These are phyloP conservation scores for Digitonthophagus gazella DNA, from an alignment of 2,888 invertebrate genomes.

Conservation along the genomic window DNA sequence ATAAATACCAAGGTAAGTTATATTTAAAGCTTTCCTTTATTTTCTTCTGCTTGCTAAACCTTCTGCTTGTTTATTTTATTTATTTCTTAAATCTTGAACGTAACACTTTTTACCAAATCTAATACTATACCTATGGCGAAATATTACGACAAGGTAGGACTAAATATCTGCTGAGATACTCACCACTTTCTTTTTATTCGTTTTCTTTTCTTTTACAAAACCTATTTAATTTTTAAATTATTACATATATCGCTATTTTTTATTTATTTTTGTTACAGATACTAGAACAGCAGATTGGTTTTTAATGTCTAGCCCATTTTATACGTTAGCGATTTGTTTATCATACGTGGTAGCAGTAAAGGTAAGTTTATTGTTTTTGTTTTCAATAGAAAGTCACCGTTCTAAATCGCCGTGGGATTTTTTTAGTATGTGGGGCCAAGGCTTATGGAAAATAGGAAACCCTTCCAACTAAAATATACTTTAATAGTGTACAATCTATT, in stretches of 20 bases:
- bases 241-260: not conserved
- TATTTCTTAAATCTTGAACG: not conserved
- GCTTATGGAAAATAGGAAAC: conserved; percentile 89
- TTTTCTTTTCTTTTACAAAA: conserved; percentile 18
- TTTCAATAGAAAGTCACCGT: not conserved
- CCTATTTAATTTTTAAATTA: conserved; percentile 18
- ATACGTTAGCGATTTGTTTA: conserved; percentile 86
- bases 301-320: conserved; percentile 91
- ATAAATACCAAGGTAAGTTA: conserved; percentile 80
- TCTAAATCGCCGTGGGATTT: conserved; percentile 25
- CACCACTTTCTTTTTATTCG: conserved; percentile 9
- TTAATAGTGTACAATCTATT: conserved; percentile 66
- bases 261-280: conserved; percentile 62
- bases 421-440: conserved; percentile 79
- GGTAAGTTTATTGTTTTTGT: conserved; percentile 49
- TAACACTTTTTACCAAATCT: not conserved
- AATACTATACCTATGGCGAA: too few species aligned
- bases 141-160: not conserved
- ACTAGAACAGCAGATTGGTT: conserved; percentile 87
- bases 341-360: conserved; percentile 88
- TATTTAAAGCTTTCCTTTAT: not conserved
- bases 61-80: not conserved
- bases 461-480: conserved; percentile 67
- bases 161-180: not conserved
- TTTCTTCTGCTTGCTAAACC: not conserved